These are phyloP conservation scores for Tenthredo scrophulariae DNA, from an alignment of 2,888 invertebrate genomes.

Conservation along the genomic window DNA sequence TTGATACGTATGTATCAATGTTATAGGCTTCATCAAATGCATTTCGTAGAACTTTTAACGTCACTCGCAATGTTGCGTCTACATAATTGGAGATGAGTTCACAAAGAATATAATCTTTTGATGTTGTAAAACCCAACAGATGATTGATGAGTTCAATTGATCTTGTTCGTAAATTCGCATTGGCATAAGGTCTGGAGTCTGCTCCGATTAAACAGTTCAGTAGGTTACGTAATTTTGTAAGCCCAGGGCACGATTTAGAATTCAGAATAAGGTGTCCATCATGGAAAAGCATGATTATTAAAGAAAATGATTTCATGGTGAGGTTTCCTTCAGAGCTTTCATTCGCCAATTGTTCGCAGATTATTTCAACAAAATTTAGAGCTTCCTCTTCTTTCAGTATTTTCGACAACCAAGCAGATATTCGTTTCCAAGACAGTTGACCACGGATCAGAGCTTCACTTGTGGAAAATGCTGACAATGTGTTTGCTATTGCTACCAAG, in stretches of 20 bases:
- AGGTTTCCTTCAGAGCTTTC: slow-evolving; percentile 48
- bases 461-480: slow-evolving; percentile 64
- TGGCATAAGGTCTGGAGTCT: slow-evolving; percentile 68
- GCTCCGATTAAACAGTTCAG: slow-evolving; percentile 62
- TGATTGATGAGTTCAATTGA: slow-evolving; percentile 63
- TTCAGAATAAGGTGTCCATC: slow-evolving; percentile 65
- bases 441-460: slow-evolving; percentile 63
- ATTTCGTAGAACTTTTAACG: slow-evolving; percentile 59
- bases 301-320: slow-evolving; percentile 62
- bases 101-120: slow-evolving; percentile 42
- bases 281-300: slow-evolving; percentile 64
- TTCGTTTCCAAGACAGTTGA: slow-evolving; percentile 62
- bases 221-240: slow-evolving; percentile 59
- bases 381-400: slow-evolving; percentile 56
- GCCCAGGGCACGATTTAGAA: slow-evolving; percentile 56
- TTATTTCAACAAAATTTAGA: slow-evolving; percentile 59
- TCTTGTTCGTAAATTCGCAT: slow-evolving; percentile 58
- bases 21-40: slow-evolving; percentile 55
- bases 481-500: slow-evolving; percentile 59
- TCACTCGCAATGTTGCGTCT: slow-evolving; percentile 58
- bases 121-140: slow-evolving; percentile 56
- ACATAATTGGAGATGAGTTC: slow-evolving; percentile 56
- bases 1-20: slow-evolving; percentile 57
- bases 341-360: slow-evolving; percentile 55
- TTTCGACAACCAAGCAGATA: slow-evolving; percentile 62